phyloP scores from a whole-genome alignment of 2,888 invertebrate species.

The Bugula neritina region DNA sequence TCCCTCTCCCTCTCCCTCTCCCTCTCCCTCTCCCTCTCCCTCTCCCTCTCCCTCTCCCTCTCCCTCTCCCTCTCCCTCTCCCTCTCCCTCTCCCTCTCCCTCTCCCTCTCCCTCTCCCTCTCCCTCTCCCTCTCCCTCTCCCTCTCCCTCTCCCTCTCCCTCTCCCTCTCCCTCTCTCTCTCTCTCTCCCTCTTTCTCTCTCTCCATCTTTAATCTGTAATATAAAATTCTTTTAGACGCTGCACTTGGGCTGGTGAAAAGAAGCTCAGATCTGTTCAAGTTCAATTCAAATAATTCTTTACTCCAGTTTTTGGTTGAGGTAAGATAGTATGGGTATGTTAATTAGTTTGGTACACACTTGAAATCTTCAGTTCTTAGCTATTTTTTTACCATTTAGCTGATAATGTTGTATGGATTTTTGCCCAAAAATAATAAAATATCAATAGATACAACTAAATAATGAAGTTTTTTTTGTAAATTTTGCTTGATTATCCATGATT shows the following conservation, averaged over 20 bases:
- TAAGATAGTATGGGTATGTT: no score
- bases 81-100: background rate
- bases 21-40: no score
- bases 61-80: background rate
- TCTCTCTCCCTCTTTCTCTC: background rate
- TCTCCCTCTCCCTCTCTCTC: background rate
- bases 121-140: background rate
- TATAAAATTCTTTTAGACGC: slow-evolving; percentile 44
- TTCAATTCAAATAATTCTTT: slow-evolving; percentile 81
- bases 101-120: background rate
- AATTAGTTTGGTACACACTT: no score
- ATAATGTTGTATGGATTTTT: no score
- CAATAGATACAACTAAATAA: no score
- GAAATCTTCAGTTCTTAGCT: no score
- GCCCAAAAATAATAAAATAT: no score
- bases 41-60: background rate
- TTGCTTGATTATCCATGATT: no score
- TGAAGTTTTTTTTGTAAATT: no score
- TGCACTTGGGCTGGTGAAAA: slow-evolving; percentile 59
- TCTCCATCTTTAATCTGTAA: background rate
- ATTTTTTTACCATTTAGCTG: no score
- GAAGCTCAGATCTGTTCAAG: slow-evolving; percentile 78
- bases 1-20: no score
- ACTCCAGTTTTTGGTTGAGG: slow-evolving; percentile 69
- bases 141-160: background rate